These are phyloP conservation scores for Tyrannus savana DNA, from an alignment of 2,113 vertebrate species.

Conservation along the genomic window DNA sequence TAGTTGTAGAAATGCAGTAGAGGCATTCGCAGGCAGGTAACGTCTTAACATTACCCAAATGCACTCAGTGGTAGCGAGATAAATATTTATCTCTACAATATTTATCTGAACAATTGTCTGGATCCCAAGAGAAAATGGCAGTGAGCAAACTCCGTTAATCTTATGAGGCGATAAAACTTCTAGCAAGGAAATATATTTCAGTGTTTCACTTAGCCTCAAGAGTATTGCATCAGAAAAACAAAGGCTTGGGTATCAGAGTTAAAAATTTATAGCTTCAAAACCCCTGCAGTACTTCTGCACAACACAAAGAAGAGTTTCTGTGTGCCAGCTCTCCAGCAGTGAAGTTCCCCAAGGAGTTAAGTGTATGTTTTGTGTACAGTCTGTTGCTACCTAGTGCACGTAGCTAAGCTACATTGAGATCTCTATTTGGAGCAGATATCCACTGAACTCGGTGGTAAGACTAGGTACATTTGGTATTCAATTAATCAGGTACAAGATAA, in stretches of 20 bases:
- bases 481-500: not conserved
- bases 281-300: not conserved
- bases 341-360: constrained; percentile 4
- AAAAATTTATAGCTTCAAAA: not conserved
- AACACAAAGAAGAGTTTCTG: not conserved
- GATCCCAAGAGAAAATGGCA: not conserved
- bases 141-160: not conserved
- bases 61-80: not conserved
- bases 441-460: not conserved
- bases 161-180: not conserved
- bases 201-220: not conserved
- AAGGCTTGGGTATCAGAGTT: not conserved
- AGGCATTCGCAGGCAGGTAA: not conserved
- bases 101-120: not conserved
- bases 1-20: not conserved
- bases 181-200: not conserved
- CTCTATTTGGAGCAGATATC: not conserved
- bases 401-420: constrained; percentile 12
- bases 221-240: not conserved
- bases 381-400: not conserved
- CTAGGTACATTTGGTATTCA: not conserved
- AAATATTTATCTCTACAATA: not conserved
- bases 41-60: not conserved
- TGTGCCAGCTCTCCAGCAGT: not conserved
- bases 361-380: constrained; percentile 37